Conservation (phyloP, 2,888 invertebrate genomes). For the Thymelicus lineola region DNA sequence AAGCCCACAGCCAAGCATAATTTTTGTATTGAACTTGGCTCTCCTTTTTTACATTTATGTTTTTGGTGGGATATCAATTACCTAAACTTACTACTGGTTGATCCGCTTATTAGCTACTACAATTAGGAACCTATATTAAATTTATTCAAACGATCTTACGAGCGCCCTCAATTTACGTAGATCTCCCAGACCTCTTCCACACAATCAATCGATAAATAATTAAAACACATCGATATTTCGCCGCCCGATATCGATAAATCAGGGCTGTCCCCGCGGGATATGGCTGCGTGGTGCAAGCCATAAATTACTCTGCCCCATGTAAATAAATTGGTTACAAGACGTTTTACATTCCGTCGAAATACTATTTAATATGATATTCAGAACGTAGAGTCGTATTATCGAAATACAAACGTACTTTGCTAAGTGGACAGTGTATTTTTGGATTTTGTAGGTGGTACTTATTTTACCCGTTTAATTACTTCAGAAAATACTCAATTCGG, state of each 20-base stretch:
- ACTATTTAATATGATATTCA: background rate
- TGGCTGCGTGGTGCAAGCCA: slow-evolving; percentile 17
- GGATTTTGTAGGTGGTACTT: no score
- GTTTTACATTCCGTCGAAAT: slow-evolving; percentile 25
- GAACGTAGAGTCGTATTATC: no score
- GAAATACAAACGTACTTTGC: no score
- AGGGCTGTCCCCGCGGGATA: slow-evolving; percentile 37
- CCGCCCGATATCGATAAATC: slow-evolving; percentile 44
- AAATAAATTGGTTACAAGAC: slow-evolving; percentile 37
- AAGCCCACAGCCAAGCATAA: no score
- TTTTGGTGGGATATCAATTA: no score
- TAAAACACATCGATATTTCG: slow-evolving; percentile 61
- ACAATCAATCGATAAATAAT: slow-evolving; percentile 52
- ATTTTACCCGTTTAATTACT: no score
- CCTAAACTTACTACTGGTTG: no score
- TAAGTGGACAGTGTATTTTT: no score
- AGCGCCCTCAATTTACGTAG: background rate
- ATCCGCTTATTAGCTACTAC: no score
- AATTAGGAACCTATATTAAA: background rate
- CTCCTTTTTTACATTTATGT: no score
- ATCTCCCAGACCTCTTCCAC: background rate
- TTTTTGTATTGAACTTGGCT: no score
- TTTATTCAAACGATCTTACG: background rate
- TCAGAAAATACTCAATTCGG: no score
- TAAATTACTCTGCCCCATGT: slow-evolving; percentile 31